Evolutionary conservation across 2,113 vertebrate species (phyloP).

Genomic region (Eira barbara): DNA sequence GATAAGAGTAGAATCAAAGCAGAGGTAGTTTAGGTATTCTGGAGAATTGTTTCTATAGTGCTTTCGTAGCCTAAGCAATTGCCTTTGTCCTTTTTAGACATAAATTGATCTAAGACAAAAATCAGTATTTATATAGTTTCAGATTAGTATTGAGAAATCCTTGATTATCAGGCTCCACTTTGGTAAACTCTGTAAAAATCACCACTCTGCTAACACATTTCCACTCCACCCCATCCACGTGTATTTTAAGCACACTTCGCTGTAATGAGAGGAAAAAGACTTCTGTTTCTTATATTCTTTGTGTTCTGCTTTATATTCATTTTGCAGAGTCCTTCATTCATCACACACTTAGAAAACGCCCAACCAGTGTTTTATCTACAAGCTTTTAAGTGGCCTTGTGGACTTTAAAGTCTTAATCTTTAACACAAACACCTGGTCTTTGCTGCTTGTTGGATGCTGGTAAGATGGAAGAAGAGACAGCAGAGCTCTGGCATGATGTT

Average conservation of each 20-base stretch:
- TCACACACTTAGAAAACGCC: not conserved
- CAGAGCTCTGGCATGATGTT: not conserved
- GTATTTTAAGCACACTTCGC: not conserved
- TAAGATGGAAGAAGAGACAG: not conserved
- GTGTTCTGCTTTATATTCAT: not conserved
- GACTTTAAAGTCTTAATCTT: slow-evolving; percentile 2
- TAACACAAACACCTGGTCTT: not conserved
- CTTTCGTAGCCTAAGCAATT: not conserved
- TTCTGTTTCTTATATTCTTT: not conserved
- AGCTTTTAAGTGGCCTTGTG: not conserved
- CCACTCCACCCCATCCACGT: accelerated
- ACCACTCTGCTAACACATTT: not conserved
- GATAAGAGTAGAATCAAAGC: not conserved
- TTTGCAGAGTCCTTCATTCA: slow-evolving; percentile 30
- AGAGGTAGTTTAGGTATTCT: not conserved
- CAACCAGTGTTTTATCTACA: not conserved
- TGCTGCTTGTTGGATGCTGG: not conserved
- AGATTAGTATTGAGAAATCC: not conserved
- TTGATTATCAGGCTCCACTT: not conserved
- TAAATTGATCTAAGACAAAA: slow-evolving; percentile 1
- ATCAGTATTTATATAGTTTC: not conserved
- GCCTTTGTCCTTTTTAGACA: not conserved
- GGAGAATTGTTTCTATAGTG: not conserved
- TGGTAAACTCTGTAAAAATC: not conserved
- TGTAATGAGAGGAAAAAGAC: not conserved